Base-by-base conservation (phyloP, 2,113 vertebrate species). In the Epinephelus moara region DNA sequence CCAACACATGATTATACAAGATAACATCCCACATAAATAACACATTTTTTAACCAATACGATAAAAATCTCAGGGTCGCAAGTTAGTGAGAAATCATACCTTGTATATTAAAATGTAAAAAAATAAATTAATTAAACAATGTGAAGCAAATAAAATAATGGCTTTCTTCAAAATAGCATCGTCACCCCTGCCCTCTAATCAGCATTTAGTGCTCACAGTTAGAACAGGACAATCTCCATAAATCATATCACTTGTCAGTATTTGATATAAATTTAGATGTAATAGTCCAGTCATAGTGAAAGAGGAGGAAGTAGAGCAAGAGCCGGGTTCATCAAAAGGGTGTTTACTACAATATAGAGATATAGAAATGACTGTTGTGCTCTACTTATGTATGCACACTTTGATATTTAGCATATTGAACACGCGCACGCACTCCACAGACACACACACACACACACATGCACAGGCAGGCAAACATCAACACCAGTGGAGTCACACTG, bases 351-450 rank as follows among this genome's bases (percentile, higher is more conserved):
- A 82, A 82, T 82, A 74, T 33, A 52, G 78, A 68, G 61, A 67
- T 85, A 77, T 53, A 91, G 86, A 92, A 90, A 94, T 94, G 88
- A 93, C 87, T 91, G 52, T 76, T 56, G 70, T 66, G 67, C 68
- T 85, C 56, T 75, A 42, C 78, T 73, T 82, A 47, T 63, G 21
- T 21, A 86, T 56, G 67, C 69, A 68, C 13, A 14, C 63, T 73
- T 68, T 68, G 79, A 88, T 88, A 88, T 90, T 87, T 50, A 81
- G 37, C 70, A 53, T 60, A 74, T 69, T 68, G 59, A 85, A 70
- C 49, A 25, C 57, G 42, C 64, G 37, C 42, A 49, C 18, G 59
- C 12, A 23, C 53, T 0, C 30, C 30, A 30, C n/a, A n/a, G 25
- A 33, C 18, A 68, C 12, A 23, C 50, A 66, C 1, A 27, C 21